These are phyloP conservation scores for Dendropsophus ebraccatus DNA, from an alignment of 2,113 vertebrate species.

Conservation along the genomic window DNA sequence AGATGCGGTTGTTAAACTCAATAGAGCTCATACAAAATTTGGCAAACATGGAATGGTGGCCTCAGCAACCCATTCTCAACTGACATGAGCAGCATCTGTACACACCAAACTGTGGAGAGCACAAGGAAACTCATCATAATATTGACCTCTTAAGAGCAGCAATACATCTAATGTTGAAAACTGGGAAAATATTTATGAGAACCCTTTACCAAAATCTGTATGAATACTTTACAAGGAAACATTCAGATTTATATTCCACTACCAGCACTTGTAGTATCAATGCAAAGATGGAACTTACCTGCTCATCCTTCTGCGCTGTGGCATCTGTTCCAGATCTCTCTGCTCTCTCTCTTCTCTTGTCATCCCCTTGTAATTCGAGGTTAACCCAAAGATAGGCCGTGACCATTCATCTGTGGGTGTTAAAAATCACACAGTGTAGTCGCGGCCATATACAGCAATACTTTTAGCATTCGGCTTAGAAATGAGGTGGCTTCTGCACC, in stretches of 20 bases:
- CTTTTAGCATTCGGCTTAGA: too few relatives aligned
- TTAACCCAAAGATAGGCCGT: conserved; percentile 94
- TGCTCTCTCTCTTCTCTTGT: conserved; percentile 96
- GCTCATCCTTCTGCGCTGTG: conserved; percentile 85
- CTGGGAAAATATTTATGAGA: too few relatives aligned
- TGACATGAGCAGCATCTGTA: too few relatives aligned
- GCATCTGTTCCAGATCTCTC: conserved; percentile 96
- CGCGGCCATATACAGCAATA: background rate
- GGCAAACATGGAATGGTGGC: too few relatives aligned
- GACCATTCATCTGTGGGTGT: conserved; percentile 92
- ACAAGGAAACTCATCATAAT: too few relatives aligned
- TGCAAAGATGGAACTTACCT: conserved; percentile 73
- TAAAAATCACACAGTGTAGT: background rate
- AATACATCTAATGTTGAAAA: too few relatives aligned
- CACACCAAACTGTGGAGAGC: too few relatives aligned
- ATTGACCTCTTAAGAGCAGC: too few relatives aligned
- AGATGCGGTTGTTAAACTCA: too few relatives aligned
- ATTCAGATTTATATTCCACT: background rate
- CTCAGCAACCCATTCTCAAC: too few relatives aligned
- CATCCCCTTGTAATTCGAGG: conserved; percentile 98
- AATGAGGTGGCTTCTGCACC: too few relatives aligned
- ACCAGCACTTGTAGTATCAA: background rate
- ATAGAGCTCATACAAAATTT: too few relatives aligned
- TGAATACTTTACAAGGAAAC: background rate
- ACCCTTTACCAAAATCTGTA: background rate